phyloP scores from a whole-genome alignment of 2,113 vertebrate genomes.

The Odontophorus gujanensis region DNA sequence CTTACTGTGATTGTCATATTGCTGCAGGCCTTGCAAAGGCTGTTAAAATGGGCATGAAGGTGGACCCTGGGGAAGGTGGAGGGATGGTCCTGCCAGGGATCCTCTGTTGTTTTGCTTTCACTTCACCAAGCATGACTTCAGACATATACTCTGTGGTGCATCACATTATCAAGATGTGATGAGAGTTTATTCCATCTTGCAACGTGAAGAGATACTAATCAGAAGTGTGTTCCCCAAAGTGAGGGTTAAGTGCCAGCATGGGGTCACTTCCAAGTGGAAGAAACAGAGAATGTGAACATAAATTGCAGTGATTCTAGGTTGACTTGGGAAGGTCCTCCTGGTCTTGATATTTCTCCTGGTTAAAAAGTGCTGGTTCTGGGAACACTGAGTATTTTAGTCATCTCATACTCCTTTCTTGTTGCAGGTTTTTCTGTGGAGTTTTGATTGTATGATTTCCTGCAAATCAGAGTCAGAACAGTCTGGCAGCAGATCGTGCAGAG shows the following conservation, averaged over 20 bases:
- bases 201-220: neutral
- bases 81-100: neutral
- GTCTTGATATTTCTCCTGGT: neutral
- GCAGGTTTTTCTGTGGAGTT: neutral
- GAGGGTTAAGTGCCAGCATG: neutral
- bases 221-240: neutral
- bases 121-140: neutral
- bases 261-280: neutral
- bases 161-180: neutral
- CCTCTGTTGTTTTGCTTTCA: neutral
- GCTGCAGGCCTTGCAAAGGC: slow-evolving; percentile 20
- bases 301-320: neutral
- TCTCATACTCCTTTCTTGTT: neutral
- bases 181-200: neutral
- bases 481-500: neutral
- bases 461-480: neutral
- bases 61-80: neutral
- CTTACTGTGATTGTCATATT: neutral
- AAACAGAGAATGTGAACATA: neutral
- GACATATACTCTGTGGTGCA: neutral
- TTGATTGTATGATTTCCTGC: neutral
- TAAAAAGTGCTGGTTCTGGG: neutral
- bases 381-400: neutral
- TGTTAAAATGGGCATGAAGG: slow-evolving; percentile 8
- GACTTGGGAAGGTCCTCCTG: neutral